Conservation (phyloP, 2,113 vertebrate species). For the Dendrocopos noguchii region DNA sequence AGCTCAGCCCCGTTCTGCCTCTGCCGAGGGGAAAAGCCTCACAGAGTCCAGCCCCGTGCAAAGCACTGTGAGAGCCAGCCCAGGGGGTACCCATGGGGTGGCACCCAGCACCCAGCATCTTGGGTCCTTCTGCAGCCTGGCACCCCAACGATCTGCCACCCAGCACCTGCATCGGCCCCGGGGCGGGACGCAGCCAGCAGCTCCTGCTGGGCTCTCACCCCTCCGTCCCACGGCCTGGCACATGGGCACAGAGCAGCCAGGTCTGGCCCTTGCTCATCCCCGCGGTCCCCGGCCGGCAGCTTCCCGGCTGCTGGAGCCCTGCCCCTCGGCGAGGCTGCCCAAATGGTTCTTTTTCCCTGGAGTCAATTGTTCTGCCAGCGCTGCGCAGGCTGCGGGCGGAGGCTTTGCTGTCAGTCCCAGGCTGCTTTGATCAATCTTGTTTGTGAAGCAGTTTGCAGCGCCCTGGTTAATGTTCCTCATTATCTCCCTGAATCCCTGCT, state of each 20-base stretch:
- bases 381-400: conserved; percentile 4
- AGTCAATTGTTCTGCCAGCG: conserved; percentile 10
- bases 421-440: conserved; percentile 55
- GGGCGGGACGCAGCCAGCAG: not conserved
- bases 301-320: fast-evolving
- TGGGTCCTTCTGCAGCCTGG: not conserved
- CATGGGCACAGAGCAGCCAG: not conserved
- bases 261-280: not conserved
- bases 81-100: not conserved
- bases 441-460: conserved; percentile 22
- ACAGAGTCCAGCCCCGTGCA: not conserved
- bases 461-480: conserved; percentile 15
- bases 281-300: not conserved
- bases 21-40: not conserved
- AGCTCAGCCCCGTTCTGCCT: not conserved
- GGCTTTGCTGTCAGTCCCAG: not conserved
- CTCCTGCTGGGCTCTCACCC: not conserved
- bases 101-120: fast-evolving
- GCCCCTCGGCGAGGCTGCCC: not conserved
- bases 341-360: not conserved
- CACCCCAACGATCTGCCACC: not conserved
- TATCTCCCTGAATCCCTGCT: conserved; percentile 55
- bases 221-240: not conserved
- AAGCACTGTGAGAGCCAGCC: not conserved
- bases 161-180: not conserved